phyloP scores from a whole-genome alignment of 2,797 vertebrate genomes.

The Petrocephalus sullivani region DNA sequence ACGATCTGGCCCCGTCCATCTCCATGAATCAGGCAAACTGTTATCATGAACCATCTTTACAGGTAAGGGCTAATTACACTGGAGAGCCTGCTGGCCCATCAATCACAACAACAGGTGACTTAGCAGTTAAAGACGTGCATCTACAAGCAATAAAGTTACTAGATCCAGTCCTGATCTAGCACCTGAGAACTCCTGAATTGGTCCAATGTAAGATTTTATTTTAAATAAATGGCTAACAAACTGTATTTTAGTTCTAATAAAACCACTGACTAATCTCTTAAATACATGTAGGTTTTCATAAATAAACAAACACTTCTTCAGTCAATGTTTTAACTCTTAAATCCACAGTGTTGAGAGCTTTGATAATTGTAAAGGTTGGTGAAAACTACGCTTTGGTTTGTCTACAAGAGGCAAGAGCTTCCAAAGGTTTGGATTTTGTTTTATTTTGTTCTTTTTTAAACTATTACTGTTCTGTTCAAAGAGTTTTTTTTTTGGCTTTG shows the following conservation, averaged over 20 bases:
- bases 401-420: not conserved
- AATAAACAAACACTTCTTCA: not conserved
- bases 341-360: not conserved
- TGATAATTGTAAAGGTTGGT: not conserved
- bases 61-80: not conserved
- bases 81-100: not conserved
- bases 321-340: not conserved
- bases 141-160: not conserved
- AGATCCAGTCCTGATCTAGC: not conserved
- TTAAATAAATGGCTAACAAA: not conserved
- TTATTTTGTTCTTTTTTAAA: not conserved
- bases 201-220: not conserved
- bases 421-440: not conserved
- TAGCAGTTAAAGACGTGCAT: not conserved
- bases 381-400: not conserved
- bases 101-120: not conserved
- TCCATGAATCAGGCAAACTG: not conserved
- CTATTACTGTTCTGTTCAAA: not conserved
- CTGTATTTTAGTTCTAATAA: not conserved
- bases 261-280: not conserved
- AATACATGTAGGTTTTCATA: not conserved
- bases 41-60: not conserved
- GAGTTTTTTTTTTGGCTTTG: not conserved
- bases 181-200: not conserved
- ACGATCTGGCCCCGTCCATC: not conserved